Evolutionary conservation across 2,797 vertebrate genomes (phyloP).

Genomic region (Euthynnus affinis): DNA sequence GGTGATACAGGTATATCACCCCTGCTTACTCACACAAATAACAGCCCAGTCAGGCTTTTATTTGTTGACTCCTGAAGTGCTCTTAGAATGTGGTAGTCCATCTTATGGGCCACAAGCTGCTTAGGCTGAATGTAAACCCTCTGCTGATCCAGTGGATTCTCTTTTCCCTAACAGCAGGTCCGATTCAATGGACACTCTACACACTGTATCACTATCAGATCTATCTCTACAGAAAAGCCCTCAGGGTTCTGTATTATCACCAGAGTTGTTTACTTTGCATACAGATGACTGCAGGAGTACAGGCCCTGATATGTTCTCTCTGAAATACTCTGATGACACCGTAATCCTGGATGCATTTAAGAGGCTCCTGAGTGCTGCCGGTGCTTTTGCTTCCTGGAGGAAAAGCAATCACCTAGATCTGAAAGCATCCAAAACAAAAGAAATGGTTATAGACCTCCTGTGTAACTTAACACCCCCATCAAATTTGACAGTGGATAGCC

Average conservation of each 20-base stretch:
- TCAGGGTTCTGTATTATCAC: slow-evolving; percentile 43
- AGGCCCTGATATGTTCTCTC: slow-evolving; percentile 28
- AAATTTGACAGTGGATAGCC: slow-evolving; percentile 39
- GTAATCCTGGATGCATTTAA: slow-evolving; percentile 47
- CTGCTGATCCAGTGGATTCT: slow-evolving; percentile 45
- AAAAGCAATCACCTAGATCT: slow-evolving; percentile 55
- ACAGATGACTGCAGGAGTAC: slow-evolving; percentile 43
- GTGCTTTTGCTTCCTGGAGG: slow-evolving; percentile 33
- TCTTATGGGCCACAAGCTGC: slow-evolving; percentile 23
- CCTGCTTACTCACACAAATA: slow-evolving; percentile 34
- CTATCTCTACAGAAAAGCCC: slow-evolving; percentile 35
- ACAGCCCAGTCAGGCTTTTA: neutral
- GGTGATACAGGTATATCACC: slow-evolving; percentile 28
- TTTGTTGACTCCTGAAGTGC: slow-evolving; percentile 40
- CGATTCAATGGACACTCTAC: slow-evolving; percentile 36
- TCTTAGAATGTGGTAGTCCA: slow-evolving; percentile 18
- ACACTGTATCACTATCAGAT: slow-evolving; percentile 51
- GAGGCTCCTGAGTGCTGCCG: slow-evolving; percentile 46
- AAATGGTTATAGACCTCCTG: slow-evolving; percentile 46
- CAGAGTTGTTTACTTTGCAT: slow-evolving; percentile 63
- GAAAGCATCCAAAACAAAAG: slow-evolving; percentile 59
- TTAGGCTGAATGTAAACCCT: slow-evolving; percentile 46
- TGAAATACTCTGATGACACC: slow-evolving; percentile 46
- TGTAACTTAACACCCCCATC: slow-evolving; percentile 44
- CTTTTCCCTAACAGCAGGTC: slow-evolving; percentile 48